Base-by-base conservation (phyloP, 2,113 vertebrate genomes). In the Erinaceus europaeus region DNA sequence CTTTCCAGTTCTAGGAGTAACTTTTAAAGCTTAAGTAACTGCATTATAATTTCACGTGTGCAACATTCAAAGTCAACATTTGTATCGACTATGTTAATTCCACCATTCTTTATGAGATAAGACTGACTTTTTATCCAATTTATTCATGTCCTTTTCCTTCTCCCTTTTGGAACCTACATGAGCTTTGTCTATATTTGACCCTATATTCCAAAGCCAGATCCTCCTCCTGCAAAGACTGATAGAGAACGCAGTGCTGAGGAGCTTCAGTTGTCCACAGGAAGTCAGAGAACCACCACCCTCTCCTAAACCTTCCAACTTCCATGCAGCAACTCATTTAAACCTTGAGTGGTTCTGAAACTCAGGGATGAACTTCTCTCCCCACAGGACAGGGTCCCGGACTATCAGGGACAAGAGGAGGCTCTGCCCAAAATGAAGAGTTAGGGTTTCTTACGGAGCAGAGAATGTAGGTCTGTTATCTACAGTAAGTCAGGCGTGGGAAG, bases 321-420 rank as follows among this genome's bases (percentile, higher is more conserved):
- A 12, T 1, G 25, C 3, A 40, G 23, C 18, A 61, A n/a, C 27
- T 57, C 23, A 18, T n/a, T n/a, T n/a, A n/a, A n/a, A n/a, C n/a
- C n/a, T n/a, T n/a, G n/a, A n/a, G n/a, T n/a, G n/a, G n/a, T n/a
- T n/a, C n/a, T n/a, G n/a, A n/a, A n/a, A n/a, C n/a, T n/a, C n/a
- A n/a, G n/a, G n/a, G n/a, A n/a, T n/a, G 73, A n/a, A 34, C 36
- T 25, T 75, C n/a, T 38, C 13, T n/a, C 32, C 7, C 23, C 0
- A 0, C n/a, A n/a, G n/a, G n/a, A n/a, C n/a, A n/a, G 65, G 6
- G 36, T 11, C 18, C 57, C 3, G 6, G 61, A n/a, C 55, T 29
- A 3, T 23, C 55, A 27, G 6, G n/a, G n/a, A n/a, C n/a, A n/a
- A n/a, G n/a, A 32, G 9, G 6, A 23, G 1, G 21, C 1, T 15